Percentiles rank a stretch among this genome's conserved stretches.
Conservation (phyloP, 1,140 invertebrate genomes). For the Sycobia sp. region DNA sequence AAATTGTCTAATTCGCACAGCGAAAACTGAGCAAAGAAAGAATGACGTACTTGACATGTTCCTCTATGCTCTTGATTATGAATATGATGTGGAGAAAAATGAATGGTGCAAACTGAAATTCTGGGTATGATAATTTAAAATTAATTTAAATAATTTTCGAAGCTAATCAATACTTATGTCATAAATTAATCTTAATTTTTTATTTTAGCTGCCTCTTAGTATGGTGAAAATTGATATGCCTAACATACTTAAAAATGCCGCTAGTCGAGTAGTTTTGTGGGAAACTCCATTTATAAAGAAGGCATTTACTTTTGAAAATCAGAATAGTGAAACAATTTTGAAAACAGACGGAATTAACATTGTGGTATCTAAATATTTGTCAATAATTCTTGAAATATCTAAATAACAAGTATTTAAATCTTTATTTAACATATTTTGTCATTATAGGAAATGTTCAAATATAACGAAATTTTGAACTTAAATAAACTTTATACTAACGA, state of each 20-base stretch:
- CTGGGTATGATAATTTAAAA: too few relatives aligned
- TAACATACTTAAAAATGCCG: conserved; percentile 76
- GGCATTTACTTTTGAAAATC: conserved; percentile 76
- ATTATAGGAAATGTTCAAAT: conserved; percentile 81
- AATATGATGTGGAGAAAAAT: conserved; percentile 74
- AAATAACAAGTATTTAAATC: not conserved
- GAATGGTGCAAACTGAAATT: conserved; percentile 78
- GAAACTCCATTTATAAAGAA: conserved; percentile 82
- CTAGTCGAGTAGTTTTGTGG: conserved; percentile 76
- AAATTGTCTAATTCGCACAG: conserved; percentile 45
- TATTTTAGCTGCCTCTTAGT: conserved; percentile 68
- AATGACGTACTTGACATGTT: conserved; percentile 53
- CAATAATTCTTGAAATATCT: too few relatives aligned
- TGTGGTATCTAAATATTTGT: conserved; percentile 56
- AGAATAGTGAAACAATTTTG: conserved; percentile 66
- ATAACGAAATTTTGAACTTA: conserved; percentile 81
- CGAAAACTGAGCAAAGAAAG: conserved; percentile 53
- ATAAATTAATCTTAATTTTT: too few relatives aligned
- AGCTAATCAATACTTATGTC: too few relatives aligned
- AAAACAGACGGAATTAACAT: conserved; percentile 97
- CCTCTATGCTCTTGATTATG: conserved; percentile 69
- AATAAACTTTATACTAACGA: conserved; percentile 92
- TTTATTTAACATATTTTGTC: conserved; percentile 14
- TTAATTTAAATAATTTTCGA: too few relatives aligned
- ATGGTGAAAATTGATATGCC: conserved; percentile 77